phyloP scores from a whole-genome alignment of 2,888 invertebrate species.

The Philereme transversata region DNA sequence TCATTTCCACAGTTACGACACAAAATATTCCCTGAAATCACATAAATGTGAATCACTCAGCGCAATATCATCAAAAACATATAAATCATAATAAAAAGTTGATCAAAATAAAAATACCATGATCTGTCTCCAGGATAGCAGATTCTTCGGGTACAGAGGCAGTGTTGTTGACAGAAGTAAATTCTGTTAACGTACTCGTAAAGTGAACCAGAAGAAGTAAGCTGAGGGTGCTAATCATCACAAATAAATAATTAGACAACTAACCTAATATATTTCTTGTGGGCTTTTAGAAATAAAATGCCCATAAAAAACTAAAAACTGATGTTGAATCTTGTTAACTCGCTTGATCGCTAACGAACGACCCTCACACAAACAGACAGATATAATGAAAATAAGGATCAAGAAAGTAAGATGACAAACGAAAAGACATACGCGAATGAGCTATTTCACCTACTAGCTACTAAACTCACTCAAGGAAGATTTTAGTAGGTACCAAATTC shows the following conservation, averaged over 20 bases:
- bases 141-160: slow-evolving; percentile 19
- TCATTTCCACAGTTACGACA: slow-evolving; percentile 63
- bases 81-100: background rate
- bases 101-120: slow-evolving; percentile 9
- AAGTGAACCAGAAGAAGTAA: slow-evolving; percentile 22
- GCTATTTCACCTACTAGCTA: no score
- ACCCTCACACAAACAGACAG: no score
- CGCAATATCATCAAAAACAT: no score
- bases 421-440: no score
- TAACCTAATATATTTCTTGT: background rate
- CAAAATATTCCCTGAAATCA: slow-evolving; percentile 56
- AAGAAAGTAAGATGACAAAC: no score
- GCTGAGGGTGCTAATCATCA: slow-evolving; percentile 25
- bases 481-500: no score
- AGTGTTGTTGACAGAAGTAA: slow-evolving; percentile 13
- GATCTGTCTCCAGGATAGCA: slow-evolving; percentile 7
- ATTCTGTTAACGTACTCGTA: slow-evolving; percentile 20
- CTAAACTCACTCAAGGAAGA: no score
- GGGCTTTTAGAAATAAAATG: no score
- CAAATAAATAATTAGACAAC: slow-evolving; percentile 9
- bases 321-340: no score
- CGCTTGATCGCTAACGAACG: no score
- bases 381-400: no score
- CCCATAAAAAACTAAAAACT: no score
- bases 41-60: background rate